These are phyloP conservation scores for Phanerotoma sp. DNA, from an alignment of 2,888 invertebrate species.

Conservation along the genomic window DNA sequence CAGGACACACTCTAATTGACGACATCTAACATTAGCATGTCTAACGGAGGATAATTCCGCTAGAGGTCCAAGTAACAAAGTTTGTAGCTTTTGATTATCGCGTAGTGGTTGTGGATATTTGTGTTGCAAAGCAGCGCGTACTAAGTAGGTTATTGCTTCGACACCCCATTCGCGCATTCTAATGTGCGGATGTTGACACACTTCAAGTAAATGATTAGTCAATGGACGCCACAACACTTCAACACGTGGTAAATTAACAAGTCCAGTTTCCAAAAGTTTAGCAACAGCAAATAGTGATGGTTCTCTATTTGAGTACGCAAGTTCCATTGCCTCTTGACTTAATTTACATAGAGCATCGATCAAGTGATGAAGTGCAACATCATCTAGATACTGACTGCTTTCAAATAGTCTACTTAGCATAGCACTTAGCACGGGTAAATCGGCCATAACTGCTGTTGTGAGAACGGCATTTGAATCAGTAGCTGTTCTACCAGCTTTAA, in stretches of 20 bases:
- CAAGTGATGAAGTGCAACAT: slow-evolving; percentile 91
- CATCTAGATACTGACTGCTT: slow-evolving; percentile 90
- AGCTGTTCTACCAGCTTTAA: slow-evolving; percentile 80
- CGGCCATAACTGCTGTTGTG: slow-evolving; percentile 95
- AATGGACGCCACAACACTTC: slow-evolving; percentile 95
- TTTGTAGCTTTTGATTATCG: slow-evolving; percentile 86
- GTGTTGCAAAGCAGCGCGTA: slow-evolving; percentile 86
- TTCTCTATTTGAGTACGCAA: slow-evolving; percentile 93
- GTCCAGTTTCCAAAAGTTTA: slow-evolving; percentile 95
- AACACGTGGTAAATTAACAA: slow-evolving; percentile 90
- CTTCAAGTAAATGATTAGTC: slow-evolving; percentile 93
- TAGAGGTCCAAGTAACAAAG: slow-evolving; percentile 82
- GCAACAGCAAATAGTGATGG: slow-evolving; percentile 97
- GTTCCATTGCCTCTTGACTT: slow-evolving; percentile 95
- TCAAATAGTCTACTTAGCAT: slow-evolving; percentile 93
- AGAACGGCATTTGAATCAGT: slow-evolving; percentile 84
- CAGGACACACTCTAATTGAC: slow-evolving; percentile 92
- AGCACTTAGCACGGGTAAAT: slow-evolving; percentile 84
- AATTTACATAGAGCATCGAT: slow-evolving; percentile 96
- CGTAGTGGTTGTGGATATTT: slow-evolving; percentile 81
- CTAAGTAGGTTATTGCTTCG: slow-evolving; percentile 91
- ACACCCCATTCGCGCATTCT: slow-evolving; percentile 98
- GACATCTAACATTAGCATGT: slow-evolving; percentile 90
- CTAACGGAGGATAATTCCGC: slow-evolving; percentile 88
- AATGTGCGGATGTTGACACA: slow-evolving; percentile 93